Evolutionary conservation across 35 echinoderm and acorn worm genomes (phyloP), one percentile per base, ranked within the genome.

Genomic region (Apostichopus japonicus): DNA sequence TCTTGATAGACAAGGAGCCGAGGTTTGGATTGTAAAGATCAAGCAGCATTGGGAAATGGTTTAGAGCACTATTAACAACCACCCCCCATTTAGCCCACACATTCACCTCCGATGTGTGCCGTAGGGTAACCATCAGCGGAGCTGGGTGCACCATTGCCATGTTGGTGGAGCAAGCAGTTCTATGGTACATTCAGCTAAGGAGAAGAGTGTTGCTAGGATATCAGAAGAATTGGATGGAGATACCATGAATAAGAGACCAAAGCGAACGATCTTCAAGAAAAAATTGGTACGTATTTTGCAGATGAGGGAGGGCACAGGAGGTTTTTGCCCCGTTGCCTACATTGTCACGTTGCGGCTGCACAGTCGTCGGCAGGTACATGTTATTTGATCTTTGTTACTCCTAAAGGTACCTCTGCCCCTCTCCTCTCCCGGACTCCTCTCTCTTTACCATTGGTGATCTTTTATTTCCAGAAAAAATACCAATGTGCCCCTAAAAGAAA

Each of bases 241-340:
- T 65, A 89, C 63, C 86, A 89, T 89, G 86, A 89, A 89, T 89
- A 89, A 89, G 67, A 67, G 86, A 72, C 86, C 86, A 89, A 89
- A 89, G 86, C 59, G 86, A 75, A 89, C 59, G 44, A 89, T 89
- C 86, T 72, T 89, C 86, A 89, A 89, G 62, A 89, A 89, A 63
- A 89, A 89, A 53, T 89, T 89, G 86, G 86, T 89, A 89, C 57
- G 86, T 89, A 65, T 61, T 44, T 44, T 44, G 33, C 3, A 44
- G 33, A 44, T 44, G 33, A 44, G 33, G 33, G 2, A 44, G 33
- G 33, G 2, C 33, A 44, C 33, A 44, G 33, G 2, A 44, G 33
- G 33, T 44, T 44, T 44, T 44, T 44, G 33, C 33, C 2, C 2
- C 33, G 33, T 4, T 44, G 33, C 3, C 0, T 44, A 44, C 33